A percentile compares a stretch with the other conserved stretches of the same genome.
Conservation (phyloP, 2,888 invertebrate genomes). For the Oligia latruncula region DNA sequence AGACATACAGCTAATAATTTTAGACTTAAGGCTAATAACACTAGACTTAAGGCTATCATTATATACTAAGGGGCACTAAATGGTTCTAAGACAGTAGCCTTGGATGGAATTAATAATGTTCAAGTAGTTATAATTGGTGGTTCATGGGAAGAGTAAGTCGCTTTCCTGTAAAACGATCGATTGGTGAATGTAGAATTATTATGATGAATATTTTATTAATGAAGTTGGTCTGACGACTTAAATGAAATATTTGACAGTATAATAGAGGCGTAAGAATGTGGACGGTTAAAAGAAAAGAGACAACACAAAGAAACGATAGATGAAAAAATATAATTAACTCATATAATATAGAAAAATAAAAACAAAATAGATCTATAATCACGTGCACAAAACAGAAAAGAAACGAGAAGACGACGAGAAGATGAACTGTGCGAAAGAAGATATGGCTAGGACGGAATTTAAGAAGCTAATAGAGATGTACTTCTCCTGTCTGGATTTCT, state of each 20-base stretch:
- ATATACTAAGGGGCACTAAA: neutral
- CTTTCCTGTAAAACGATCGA: neutral
- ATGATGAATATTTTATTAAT: constrained; percentile 13
- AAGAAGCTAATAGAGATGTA: neutral
- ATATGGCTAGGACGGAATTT: no score
- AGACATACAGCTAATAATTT: no score
- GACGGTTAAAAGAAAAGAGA: neutral
- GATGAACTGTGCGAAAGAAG: neutral
- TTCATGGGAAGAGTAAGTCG: neutral
- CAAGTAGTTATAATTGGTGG: constrained; percentile 21
- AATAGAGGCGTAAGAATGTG: neutral
- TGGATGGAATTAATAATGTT: constrained; percentile 25
- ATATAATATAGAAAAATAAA: no score
- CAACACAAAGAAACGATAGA: neutral
- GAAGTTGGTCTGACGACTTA: neutral
- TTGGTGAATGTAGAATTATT: neutral
- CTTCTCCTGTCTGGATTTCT: neutral
- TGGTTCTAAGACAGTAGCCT: constrained; percentile 12
- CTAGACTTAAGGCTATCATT: constrained; percentile 6
- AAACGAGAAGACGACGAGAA: no score
- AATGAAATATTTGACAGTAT: neutral
- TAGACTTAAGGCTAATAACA: neutral
- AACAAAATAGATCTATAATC: no score
- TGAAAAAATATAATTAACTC: no score
- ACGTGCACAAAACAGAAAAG: no score